phyloP scores from a whole-genome alignment of 2,888 invertebrate species.

The Dicyrtoma fusca region DNA sequence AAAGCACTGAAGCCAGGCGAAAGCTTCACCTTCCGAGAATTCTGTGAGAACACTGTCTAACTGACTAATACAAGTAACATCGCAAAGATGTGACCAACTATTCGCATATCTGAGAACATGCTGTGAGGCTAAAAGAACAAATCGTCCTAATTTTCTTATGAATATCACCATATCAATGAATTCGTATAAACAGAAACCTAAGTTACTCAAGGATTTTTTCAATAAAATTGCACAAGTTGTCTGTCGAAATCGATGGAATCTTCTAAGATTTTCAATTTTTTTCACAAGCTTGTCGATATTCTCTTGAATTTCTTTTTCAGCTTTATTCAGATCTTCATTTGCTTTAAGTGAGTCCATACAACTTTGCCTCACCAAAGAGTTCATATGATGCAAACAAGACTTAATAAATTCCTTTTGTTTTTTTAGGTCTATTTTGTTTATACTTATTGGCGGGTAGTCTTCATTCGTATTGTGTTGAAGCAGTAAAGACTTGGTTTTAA shows the following conservation, averaged over 20 bases:
- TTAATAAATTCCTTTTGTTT: slow-evolving; percentile 7
- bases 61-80: background rate
- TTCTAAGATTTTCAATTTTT: slow-evolving; percentile 9
- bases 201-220: slow-evolving; percentile 3
- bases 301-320: slow-evolving; percentile 19
- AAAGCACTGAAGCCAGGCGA: background rate
- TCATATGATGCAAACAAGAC: slow-evolving; percentile 11
- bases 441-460: background rate
- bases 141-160: background rate
- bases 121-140: slow-evolving; percentile 6
- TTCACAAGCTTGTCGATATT: slow-evolving; percentile 3
- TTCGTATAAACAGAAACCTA: slow-evolving; percentile 9
- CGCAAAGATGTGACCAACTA: slow-evolving; percentile 6
- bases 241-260: slow-evolving; percentile 9
- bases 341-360: slow-evolving; percentile 6
- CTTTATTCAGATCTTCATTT: slow-evolving; percentile 5
- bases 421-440: background rate
- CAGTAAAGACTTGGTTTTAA: slow-evolving; percentile 13
- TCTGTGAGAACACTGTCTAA: slow-evolving; percentile 10
- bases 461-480: slow-evolving; percentile 12
- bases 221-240: slow-evolving; percentile 13
- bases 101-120: background rate
- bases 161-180: slow-evolving; percentile 7
- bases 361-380: background rate
- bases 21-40: background rate